A percentile compares a stretch with the other conserved stretches of the same genome.
These are phyloP conservation scores for Cyphomyrus discorhynchus DNA, from an alignment of 2,113 vertebrate genomes.

Conservation along the genomic window DNA sequence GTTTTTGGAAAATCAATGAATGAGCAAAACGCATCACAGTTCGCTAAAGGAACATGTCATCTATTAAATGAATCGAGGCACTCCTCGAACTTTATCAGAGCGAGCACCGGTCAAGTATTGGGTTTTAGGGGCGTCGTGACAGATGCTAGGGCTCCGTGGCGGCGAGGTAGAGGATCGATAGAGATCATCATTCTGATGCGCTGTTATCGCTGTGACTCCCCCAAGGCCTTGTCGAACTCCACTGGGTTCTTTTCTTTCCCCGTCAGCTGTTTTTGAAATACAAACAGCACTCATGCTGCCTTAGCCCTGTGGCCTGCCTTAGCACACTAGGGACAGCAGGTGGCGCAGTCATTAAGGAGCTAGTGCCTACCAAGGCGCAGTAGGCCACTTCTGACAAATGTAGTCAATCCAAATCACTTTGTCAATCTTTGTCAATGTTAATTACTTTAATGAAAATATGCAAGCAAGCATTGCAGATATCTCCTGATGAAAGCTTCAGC, in stretches of 20 bases:
- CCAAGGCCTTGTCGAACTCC: slow-evolving; percentile 54
- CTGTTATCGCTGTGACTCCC: slow-evolving; percentile 61
- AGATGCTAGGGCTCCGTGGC: slow-evolving; percentile 59
- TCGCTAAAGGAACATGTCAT: slow-evolving; percentile 56
- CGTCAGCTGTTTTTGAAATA: slow-evolving; percentile 1
- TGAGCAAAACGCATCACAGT: slow-evolving; percentile 20
- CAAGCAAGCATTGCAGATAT: not conserved
- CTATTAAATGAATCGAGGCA: slow-evolving; percentile 65
- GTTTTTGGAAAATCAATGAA: slow-evolving; percentile 56
- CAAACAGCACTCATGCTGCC: not conserved
- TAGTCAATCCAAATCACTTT: not conserved
- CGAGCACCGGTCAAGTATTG: slow-evolving; percentile 55
- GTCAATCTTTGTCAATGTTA: not conserved
- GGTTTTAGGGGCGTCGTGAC: slow-evolving; percentile 56
- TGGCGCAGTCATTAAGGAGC: not conserved
- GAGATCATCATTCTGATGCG: slow-evolving; percentile 68
- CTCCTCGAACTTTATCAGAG: slow-evolving; percentile 59
- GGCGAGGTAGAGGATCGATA: slow-evolving; percentile 67
- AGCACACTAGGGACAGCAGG: not conserved
- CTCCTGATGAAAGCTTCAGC: not conserved
- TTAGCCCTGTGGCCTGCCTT: not conserved
- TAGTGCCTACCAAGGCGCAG: not conserved
- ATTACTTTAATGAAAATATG: not conserved
- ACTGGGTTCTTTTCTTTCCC: slow-evolving; percentile 26
- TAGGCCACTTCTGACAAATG: not conserved